Evolutionary conservation across 2,888 invertebrate genomes (phyloP), one percentile per base, ranked within the genome.

Genomic region (Caenorhabditis becei): DNA sequence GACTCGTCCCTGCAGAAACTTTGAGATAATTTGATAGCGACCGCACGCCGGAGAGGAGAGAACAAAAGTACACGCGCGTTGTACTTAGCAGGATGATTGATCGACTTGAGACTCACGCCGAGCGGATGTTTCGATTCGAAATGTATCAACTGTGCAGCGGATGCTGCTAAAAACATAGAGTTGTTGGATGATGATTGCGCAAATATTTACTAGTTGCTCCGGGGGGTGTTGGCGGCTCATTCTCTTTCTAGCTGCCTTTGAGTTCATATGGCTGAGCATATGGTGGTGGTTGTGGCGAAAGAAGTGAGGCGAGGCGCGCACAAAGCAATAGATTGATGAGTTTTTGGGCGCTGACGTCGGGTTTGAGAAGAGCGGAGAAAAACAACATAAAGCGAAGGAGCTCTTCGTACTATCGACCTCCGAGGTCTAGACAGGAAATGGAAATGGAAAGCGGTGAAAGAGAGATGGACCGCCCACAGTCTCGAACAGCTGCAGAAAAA

Each of bases 271-370:
- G 74, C 74, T 65, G 62, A 75, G 66, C 74, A 66, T 66, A 54
- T 75, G 74, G 74, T 65, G 74, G 65, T 59, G 66, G 74, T 53
- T 66, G 74, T 75, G 74, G 74, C 61, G 41, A 75, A 65, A 66
- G 51, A 75, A 75, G 59, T 14, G 66, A 47, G 47, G 11, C 41
- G 41, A 41, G 41, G 41, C 47, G 47, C 47, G n/a, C 54, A 56
- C 54, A 56, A 75, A 59, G 66, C 66, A 75, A 59, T 75, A 75
- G 74, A 75, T 75, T 75, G 74, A 75, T 75, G 74, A 66, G 66
- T 61, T 75, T 65, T 75, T 58, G 74, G 51, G 66, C 49, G 59
- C 66, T 59, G 74, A 66, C 66, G 66, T 66, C 53, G 56, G 24
- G 18, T 26, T 23, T 16, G 37, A 58, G 65, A 49, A 65, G 51